Evolutionary conservation across 1,140 invertebrate species (phyloP).

Genomic region (Drosophila mayri): DNA sequence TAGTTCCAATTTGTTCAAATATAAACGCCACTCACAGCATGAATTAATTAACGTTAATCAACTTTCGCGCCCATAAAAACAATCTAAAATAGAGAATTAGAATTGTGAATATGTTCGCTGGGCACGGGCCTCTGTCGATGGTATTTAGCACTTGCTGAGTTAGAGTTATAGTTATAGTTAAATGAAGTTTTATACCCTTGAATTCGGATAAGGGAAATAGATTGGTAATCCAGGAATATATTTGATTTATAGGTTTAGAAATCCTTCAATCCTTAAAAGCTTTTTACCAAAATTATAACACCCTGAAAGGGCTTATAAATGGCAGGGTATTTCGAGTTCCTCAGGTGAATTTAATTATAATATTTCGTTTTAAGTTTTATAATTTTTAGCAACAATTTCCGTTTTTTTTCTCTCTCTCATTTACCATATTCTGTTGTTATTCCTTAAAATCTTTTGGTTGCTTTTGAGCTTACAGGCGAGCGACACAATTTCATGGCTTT

Average conservation of each 20-base stretch:
- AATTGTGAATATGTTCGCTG: constrained; percentile 10
- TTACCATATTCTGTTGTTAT: neutral
- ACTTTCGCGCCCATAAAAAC: constrained; percentile 76
- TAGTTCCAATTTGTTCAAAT: constrained; percentile 74
- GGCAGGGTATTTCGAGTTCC: no score
- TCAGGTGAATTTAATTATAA: no score
- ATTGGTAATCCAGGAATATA: neutral
- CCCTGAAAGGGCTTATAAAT: no score
- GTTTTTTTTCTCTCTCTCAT: neutral
- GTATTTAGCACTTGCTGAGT: neutral
- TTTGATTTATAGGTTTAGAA: no score
- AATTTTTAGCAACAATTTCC: neutral
- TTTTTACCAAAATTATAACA: no score
- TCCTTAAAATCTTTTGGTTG: neutral
- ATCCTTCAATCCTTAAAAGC: no score
- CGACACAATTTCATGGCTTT: constrained; percentile 47
- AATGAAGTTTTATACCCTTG: neutral
- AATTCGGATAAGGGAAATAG: neutral
- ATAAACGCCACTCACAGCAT: constrained; percentile 68
- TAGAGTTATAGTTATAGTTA: neutral
- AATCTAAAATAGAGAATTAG: constrained; percentile 49
- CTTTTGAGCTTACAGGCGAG: constrained; percentile 10
- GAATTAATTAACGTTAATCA: constrained; percentile 83
- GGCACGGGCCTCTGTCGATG: constrained; percentile 23
- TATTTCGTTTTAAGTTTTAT: no score